A percentile compares a stretch with the other conserved stretches of the same genome.
Conservation (phyloP, 2,888 invertebrate genomes). For the Strigamia crassipes region DNA sequence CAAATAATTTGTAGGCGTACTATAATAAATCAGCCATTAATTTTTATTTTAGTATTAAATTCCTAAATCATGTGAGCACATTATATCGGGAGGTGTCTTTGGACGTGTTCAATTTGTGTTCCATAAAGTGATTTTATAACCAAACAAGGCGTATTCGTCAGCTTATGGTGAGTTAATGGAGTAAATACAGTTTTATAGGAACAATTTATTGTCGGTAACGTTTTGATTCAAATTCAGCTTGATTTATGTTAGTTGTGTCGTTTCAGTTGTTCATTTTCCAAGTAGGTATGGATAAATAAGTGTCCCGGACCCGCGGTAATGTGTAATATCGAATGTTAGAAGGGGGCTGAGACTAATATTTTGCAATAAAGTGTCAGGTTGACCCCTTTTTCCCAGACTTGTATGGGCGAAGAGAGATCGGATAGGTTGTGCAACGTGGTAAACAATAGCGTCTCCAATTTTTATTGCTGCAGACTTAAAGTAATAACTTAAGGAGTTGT, state of each 20-base stretch:
- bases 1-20: neutral
- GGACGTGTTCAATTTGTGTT: conserved; percentile 33
- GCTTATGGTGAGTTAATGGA: conserved; percentile 17
- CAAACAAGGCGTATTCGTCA: conserved; percentile 15
- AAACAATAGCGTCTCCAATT: conserved; percentile 35
- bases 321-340: neutral
- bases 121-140: conserved; percentile 18
- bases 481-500: conserved; percentile 30
- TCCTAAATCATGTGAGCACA: neutral
- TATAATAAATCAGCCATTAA: conserved; percentile 19
- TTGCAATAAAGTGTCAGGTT: conserved; percentile 19
- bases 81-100: neutral
- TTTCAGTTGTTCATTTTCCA: conserved; percentile 8
- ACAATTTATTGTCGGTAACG: conserved; percentile 12
- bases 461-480: conserved; percentile 9
- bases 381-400: neutral
- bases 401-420: neutral
- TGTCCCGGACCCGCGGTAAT: neutral
- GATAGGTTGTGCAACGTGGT: conserved; percentile 14
- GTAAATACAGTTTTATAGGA: conserved; percentile 29
- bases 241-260: neutral
- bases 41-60: conserved; percentile 17
- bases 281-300: neutral
- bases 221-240: conserved; percentile 12
- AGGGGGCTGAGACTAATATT: neutral